A percentile compares a stretch with the other conserved stretches of the same genome.
These are phyloP conservation scores for Otis tarda DNA, from an alignment of 2,113 vertebrate species.

Conservation along the genomic window DNA sequence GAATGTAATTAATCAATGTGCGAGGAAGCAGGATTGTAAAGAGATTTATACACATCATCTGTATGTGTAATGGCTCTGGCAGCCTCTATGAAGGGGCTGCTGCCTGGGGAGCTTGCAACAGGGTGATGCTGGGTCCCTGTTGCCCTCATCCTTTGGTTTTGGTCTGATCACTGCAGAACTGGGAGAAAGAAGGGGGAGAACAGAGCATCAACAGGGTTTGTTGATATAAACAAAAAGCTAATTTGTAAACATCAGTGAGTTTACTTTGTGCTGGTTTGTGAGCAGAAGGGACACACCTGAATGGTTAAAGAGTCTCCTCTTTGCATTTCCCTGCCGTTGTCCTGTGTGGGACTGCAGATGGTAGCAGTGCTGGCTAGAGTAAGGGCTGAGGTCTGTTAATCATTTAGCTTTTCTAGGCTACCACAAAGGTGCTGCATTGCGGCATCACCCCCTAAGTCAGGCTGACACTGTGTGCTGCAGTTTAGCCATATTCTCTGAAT, in stretches of 20 bases:
- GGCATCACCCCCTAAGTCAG: not conserved
- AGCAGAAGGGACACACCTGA: not conserved
- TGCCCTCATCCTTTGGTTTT: not conserved
- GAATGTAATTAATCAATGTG: not conserved
- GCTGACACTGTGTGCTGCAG: not conserved
- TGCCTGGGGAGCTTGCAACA: not conserved
- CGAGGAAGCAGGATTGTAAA: not conserved
- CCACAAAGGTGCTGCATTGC: not conserved
- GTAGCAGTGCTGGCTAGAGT: not conserved
- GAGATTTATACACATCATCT: not conserved
- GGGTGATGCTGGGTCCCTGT: not conserved
- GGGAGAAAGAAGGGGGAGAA: not conserved
- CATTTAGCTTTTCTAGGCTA: not conserved
- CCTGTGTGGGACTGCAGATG: not conserved
- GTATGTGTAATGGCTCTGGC: not conserved
- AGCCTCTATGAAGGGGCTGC: not conserved
- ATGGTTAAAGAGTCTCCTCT: not conserved
- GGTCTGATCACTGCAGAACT: not conserved
- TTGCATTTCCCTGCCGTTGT: not conserved
- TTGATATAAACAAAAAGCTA: not conserved
- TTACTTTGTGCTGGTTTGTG: not conserved
- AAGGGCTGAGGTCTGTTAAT: not conserved
- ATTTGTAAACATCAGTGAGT: not conserved
- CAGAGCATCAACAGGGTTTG: not conserved
- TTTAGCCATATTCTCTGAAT: not conserved